Evolutionary conservation across 2,113 vertebrate species (phyloP).

Genomic region (Mastomys natalensis): DNA sequence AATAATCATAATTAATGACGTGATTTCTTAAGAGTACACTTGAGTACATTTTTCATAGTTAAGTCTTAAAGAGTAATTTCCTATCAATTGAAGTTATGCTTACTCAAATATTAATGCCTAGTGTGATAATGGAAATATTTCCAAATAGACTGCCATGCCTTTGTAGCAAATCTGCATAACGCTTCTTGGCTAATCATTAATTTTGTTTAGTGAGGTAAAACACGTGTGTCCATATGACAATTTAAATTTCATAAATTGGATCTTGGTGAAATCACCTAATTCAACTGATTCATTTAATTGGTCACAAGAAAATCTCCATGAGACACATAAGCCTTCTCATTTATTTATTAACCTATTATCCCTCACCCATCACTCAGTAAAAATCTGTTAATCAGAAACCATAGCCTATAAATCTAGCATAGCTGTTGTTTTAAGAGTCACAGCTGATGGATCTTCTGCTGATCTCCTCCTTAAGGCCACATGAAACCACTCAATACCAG

Average conservation of each 20-base stretch:
- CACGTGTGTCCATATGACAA: background rate
- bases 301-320: background rate
- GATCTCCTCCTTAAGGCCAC: background rate
- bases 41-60: background rate
- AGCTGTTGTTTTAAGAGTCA: background rate
- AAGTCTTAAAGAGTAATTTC: constrained; percentile 15
- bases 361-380: background rate
- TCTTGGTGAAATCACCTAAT: background rate
- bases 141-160: background rate
- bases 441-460: background rate
- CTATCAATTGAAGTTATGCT: background rate
- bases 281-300: constrained; percentile 23
- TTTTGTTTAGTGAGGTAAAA: constrained; percentile 29
- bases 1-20: constrained; percentile 12
- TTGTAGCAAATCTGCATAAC: background rate
- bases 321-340: background rate
- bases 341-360: background rate
- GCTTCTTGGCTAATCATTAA: background rate
- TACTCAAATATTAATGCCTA: constrained; percentile 4
- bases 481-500: background rate
- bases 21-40: constrained; percentile 23
- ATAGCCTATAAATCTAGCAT: background rate
- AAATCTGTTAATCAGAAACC: constrained; percentile 3
- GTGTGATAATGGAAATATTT: background rate
- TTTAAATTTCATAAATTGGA: constrained; percentile 7